Conservation (phyloP, 2,797 vertebrate species). For the Lepidocolaptes lacrymiger region DNA sequence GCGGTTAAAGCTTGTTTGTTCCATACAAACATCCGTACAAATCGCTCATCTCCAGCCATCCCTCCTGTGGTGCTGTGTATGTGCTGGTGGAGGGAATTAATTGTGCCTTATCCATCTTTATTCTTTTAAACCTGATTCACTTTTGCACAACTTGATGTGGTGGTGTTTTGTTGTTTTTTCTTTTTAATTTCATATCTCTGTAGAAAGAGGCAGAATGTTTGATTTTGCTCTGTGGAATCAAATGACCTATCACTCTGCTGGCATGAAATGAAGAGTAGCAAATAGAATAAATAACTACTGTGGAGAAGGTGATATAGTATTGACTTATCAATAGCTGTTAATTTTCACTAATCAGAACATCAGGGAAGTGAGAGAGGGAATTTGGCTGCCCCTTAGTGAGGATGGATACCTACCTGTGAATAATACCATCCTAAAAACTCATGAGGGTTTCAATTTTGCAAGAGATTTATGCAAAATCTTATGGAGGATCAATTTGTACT, state of each 20-base stretch:
- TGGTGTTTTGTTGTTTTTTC: neutral
- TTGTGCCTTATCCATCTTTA: neutral
- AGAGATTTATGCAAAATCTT: constrained; percentile 33
- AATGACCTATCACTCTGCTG: neutral
- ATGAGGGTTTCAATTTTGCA: neutral
- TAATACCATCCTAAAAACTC: constrained; percentile 17
- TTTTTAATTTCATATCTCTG: neutral
- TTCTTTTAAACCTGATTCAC: neutral
- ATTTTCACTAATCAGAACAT: constrained; percentile 53
- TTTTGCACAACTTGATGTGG: neutral
- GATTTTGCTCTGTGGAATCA: neutral
- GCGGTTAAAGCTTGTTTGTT: accelerated
- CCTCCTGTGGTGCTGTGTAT: neutral
- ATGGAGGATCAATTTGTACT: constrained; percentile 27
- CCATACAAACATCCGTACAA: neutral
- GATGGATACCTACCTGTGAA: neutral
- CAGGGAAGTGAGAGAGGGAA: neutral
- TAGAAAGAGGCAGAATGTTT: neutral
- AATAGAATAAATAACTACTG: constrained; percentile 17
- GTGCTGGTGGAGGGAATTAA: neutral
- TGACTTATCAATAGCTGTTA: constrained; percentile 53
- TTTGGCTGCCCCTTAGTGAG: neutral
- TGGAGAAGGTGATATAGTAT: constrained; percentile 51
- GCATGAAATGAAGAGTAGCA: neutral
- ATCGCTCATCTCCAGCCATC: accelerated